Conservation (phyloP, 2,888 invertebrate species). For the Chloroclystis v-ata region DNA sequence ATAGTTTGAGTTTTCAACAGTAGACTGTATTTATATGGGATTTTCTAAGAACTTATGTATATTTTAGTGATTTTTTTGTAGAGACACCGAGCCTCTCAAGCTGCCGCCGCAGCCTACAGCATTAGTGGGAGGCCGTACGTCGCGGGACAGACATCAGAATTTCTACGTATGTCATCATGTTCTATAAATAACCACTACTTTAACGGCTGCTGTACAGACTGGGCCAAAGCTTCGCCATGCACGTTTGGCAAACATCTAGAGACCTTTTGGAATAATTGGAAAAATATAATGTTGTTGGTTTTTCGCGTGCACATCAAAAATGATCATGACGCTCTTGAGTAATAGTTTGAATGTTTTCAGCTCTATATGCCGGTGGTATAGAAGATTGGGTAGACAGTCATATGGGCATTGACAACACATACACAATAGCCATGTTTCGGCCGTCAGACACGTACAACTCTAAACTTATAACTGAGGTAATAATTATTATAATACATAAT, state of each 20-base stretch:
- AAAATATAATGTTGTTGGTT: too few species aligned
- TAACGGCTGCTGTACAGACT: too few species aligned
- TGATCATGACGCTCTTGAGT: too few species aligned
- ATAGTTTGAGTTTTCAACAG: background rate
- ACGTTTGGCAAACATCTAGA: too few species aligned
- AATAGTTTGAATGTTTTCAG: too few species aligned
- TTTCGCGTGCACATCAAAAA: too few species aligned
- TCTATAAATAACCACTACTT: too few species aligned
- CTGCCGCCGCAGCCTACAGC: slow-evolving; percentile 58
- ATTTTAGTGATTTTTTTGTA: slow-evolving; percentile 32
- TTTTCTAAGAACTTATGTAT: background rate
- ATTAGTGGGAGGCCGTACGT: slow-evolving; percentile 60
- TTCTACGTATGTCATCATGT: slow-evolving; percentile 45
- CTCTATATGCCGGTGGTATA: slow-evolving; percentile 66
- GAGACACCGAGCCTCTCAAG: slow-evolving; percentile 58
- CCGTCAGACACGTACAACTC: slow-evolving; percentile 52
- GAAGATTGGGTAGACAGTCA: slow-evolving; percentile 73
- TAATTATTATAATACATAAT: too few species aligned
- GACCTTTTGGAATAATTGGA: too few species aligned
- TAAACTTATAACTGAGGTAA: slow-evolving; percentile 56
- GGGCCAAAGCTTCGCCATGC: too few species aligned
- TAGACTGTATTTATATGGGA: background rate
- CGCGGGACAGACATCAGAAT: slow-evolving; percentile 67
- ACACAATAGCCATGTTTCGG: slow-evolving; percentile 64
- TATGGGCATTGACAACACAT: slow-evolving; percentile 66